Evolutionary conservation across 1,140 invertebrate species (phyloP), one percentile per base, ranked within the genome.

Genomic region (Pararge aegeria): DNA sequence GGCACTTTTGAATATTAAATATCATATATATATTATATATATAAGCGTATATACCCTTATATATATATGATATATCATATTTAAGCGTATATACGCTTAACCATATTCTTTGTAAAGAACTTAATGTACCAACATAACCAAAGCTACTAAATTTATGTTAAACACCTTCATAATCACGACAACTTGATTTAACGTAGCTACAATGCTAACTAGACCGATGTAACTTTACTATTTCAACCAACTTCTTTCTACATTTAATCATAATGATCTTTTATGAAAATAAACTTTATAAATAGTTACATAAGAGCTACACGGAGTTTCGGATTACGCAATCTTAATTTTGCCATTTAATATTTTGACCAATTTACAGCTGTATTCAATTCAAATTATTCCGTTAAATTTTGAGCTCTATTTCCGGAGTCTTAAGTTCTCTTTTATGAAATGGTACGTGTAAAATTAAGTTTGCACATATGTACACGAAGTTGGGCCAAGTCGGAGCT

Each of bases 401-500:
- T 64, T 24, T 80, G 13, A 57, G 24, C 56, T 64, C 66, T 80
- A 79, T 55, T 9, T 0, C n/a, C 0, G 19, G 21, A 7, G 10
- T 1, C 50, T 56, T 68, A 71, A 68, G 27, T 64, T 42, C 7
- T 21, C n/a, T 21, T 46, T 48, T 19, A 24, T 30, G 59, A 50
- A 62, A 71, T 27, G 30, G 24, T 29, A 42, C 30, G 13, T 37
- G 59, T 58, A 64, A 70, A 50, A 64, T 58, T 34, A 78, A 70
- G 42, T 78, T 80, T 78, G 78, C 59, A 66, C 64, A 69, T 64
- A 64, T 70, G 66, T 80, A 76, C 73, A 75, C 75, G 77, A 86
- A 87, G 78, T 87, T 84, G 59, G 70, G 69, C 73, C 79, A 87
- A 89, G 69, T 89, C 83, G 68, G 68, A 85, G 83, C 86, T 89